Conservation (phyloP, 1,140 invertebrate genomes). For the Dreissena rostriformis region DNA sequence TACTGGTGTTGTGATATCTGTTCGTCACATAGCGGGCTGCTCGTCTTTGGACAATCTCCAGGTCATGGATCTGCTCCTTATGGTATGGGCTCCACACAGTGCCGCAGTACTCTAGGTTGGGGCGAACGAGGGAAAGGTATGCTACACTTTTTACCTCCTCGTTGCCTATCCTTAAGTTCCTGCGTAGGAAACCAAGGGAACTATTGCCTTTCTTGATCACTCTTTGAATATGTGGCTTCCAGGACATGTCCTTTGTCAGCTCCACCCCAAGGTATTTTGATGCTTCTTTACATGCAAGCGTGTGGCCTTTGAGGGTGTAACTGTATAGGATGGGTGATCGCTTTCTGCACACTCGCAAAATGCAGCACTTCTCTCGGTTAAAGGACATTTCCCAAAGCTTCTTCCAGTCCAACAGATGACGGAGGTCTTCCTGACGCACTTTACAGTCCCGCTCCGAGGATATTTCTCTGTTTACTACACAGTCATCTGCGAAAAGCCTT, state of each 20-base stretch:
- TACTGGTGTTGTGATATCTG: constrained; percentile 34
- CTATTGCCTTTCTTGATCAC: not conserved
- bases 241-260: not conserved
- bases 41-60: constrained; percentile 43
- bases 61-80: constrained; percentile 6
- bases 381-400: constrained; percentile 5
- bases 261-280: not conserved
- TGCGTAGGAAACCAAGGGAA: not conserved
- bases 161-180: constrained; percentile 5
- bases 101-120: constrained; percentile 16
- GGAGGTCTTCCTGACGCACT: not conserved
- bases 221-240: not conserved
- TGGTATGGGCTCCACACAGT: constrained; percentile 25
- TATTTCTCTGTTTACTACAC: constrained; percentile 19
- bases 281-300: not conserved
- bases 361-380: constrained; percentile 10
- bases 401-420: not conserved
- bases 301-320: not conserved
- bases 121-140: not conserved
- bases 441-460: not conserved
- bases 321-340: not conserved
- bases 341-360: constrained; percentile 17
- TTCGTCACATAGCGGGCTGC: constrained; percentile 28
- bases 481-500: too few relatives aligned
- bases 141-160: not conserved